Evolutionary conservation across 2,888 invertebrate species (phyloP).

Genomic region (Apomyelois bistriatella): DNA sequence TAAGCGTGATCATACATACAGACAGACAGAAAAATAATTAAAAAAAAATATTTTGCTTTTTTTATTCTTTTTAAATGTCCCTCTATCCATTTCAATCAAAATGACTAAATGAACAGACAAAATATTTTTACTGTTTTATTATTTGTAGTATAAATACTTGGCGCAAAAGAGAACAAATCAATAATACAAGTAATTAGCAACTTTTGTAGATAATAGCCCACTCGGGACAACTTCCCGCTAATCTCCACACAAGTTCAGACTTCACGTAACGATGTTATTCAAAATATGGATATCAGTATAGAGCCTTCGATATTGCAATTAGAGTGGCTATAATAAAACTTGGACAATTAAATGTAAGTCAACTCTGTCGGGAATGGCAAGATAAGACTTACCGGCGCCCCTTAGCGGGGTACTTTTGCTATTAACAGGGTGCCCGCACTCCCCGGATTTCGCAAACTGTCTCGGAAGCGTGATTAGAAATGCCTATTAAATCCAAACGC

Average conservation of each 20-base stretch:
- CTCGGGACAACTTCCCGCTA: background rate
- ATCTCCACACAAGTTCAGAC: slow-evolving; percentile 6
- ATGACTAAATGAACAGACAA: too few relatives aligned
- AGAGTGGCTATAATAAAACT: slow-evolving; percentile 70
- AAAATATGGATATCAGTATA: slow-evolving; percentile 46
- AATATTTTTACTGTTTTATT: background rate
- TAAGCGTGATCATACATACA: too few relatives aligned
- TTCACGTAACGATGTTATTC: slow-evolving; percentile 32
- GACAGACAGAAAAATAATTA: too few relatives aligned
- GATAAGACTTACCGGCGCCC: slow-evolving; percentile 69
- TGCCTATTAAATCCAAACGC: slow-evolving; percentile 39
- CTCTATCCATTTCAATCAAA: too few relatives aligned
- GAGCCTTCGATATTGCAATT: slow-evolving; percentile 61
- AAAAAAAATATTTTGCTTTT: too few relatives aligned
- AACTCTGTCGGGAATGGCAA: slow-evolving; percentile 57
- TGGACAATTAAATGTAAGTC: slow-evolving; percentile 75
- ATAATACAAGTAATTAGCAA: background rate
- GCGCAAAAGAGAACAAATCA: background rate
- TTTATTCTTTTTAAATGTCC: too few relatives aligned
- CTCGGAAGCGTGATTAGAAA: slow-evolving; percentile 48
- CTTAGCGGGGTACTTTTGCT: slow-evolving; percentile 60
- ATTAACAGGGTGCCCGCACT: slow-evolving; percentile 60
- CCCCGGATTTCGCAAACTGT: slow-evolving; percentile 47
- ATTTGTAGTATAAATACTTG: background rate
- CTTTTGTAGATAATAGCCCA: background rate